phyloP scores from a whole-genome alignment of 2,888 invertebrate species.

The Cynaeus angustus region DNA sequence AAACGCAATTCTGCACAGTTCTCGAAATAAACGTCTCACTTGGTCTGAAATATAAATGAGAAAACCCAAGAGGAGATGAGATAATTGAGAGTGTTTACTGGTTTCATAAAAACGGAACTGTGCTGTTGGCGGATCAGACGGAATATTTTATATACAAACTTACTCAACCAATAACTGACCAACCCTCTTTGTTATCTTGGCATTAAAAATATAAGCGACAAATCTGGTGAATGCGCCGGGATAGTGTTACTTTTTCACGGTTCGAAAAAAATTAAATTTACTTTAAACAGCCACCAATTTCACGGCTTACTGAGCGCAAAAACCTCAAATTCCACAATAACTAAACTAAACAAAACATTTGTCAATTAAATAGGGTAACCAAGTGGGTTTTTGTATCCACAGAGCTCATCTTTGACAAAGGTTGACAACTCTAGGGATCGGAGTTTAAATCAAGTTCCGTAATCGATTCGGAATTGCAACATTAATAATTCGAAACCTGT shows the following conservation, averaged over 20 bases:
- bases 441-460: constrained; percentile 23
- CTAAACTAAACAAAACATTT: constrained; percentile 28
- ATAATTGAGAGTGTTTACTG: constrained; percentile 45
- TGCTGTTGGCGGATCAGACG: constrained; percentile 6
- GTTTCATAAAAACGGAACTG: constrained; percentile 33
- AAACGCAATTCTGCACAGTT: constrained; percentile 52
- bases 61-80: constrained; percentile 42
- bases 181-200: not conserved
- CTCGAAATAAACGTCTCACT: constrained; percentile 52
- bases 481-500: constrained; percentile 33
- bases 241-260: no score
- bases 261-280: no score
- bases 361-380: constrained; percentile 30
- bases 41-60: constrained; percentile 50
- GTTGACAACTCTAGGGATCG: constrained; percentile 17
- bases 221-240: constrained; percentile 29
- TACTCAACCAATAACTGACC: constrained; percentile 1
- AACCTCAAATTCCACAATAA: constrained; percentile 6
- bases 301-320: not conserved
- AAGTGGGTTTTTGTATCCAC: constrained; percentile 29
- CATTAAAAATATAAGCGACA: no score
- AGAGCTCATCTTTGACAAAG: constrained; percentile 27
- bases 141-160: not conserved
- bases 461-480: constrained; percentile 27
- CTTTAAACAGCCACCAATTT: not conserved